These are phyloP conservation scores for Xenopus laevis DNA, from an alignment of 2,113 vertebrate species.

Conservation along the genomic window DNA sequence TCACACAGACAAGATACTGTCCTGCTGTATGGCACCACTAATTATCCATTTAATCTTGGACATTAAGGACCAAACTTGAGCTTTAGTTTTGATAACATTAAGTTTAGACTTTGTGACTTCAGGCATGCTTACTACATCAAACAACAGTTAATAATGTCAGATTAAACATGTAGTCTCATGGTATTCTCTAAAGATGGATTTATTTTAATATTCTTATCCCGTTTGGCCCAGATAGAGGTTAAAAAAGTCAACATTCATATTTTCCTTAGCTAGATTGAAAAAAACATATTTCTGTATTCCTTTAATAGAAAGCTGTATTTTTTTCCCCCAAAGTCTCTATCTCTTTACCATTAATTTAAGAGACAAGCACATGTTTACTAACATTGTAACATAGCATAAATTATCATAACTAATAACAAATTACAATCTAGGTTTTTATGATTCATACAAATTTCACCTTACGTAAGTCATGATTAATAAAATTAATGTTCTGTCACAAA, in stretches of 20 bases:
- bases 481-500: no score
- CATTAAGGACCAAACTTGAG: constrained; percentile 25
- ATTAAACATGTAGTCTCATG: not conserved
- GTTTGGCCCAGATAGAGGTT: not conserved
- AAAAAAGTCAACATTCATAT: not conserved
- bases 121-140: not conserved
- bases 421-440: no score
- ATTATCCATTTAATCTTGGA: constrained; percentile 41
- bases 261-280: no score
- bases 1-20: constrained; percentile 28
- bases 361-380: no score
- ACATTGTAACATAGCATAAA: no score
- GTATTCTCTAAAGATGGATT: not conserved
- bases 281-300: no score
- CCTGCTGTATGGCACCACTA: constrained; percentile 24
- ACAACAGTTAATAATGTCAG: not conserved
- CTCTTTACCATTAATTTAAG: no score
- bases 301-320: no score
- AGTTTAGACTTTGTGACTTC: constrained; percentile 5
- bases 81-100: constrained; percentile 10
- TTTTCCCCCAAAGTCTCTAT: no score
- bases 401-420: no score
- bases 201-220: not conserved
- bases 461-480: no score
- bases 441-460: no score